phyloP scores from a whole-genome alignment of 2,888 invertebrate genomes.

The Pristionchus arcanus region DNA sequence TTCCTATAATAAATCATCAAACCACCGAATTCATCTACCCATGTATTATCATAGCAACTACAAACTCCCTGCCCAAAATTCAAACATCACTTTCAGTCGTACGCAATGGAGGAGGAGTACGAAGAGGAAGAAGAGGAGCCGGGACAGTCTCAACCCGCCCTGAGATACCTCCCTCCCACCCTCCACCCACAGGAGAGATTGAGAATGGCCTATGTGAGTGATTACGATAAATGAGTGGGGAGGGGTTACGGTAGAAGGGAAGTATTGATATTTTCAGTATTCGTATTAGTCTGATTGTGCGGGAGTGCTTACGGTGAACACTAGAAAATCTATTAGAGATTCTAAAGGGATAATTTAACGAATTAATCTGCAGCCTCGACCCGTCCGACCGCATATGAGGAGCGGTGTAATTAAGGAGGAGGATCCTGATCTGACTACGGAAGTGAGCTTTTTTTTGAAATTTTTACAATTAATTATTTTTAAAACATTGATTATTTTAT shows the following conservation, averaged over 20 bases:
- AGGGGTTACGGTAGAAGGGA: background rate
- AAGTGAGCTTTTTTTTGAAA: background rate
- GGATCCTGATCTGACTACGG: background rate
- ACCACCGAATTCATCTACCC: background rate
- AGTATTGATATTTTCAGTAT: background rate
- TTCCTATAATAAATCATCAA: background rate
- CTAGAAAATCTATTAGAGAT: no score
- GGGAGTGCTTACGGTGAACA: background rate
- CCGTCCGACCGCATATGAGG: slow-evolving; percentile 33
- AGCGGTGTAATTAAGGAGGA: background rate
- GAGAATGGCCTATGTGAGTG: background rate
- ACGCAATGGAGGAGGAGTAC: slow-evolving; percentile 28
- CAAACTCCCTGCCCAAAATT: no score
- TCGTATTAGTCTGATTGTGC: background rate
- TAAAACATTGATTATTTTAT: background rate
- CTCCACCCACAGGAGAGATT: background rate
- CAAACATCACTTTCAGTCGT: background rate
- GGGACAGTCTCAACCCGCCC: background rate
- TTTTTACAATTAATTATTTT: background rate
- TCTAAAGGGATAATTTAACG: background rate
- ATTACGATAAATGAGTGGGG: background rate
- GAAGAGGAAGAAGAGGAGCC: background rate
- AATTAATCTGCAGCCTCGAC: background rate
- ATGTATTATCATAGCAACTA: no score
- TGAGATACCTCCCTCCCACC: background rate